These are phyloP conservation scores for Cyphomyrmex costatus DNA, from an alignment of 1,140 invertebrate species.

Conservation along the genomic window DNA sequence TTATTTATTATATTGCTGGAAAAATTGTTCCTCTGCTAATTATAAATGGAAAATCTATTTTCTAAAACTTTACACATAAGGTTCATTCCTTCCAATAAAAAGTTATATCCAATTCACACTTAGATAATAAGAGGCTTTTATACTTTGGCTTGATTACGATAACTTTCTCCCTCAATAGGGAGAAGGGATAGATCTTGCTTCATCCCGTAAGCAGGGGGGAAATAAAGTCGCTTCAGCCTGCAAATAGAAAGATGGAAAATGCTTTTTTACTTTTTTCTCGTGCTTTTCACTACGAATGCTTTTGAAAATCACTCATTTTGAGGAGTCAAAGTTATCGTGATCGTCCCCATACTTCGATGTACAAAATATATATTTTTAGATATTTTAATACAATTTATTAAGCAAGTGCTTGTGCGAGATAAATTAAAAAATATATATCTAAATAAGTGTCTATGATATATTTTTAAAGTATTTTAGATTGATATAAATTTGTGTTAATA, in stretches of 20 bases:
- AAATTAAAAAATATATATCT: not conserved
- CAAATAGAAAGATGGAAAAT: too few relatives aligned
- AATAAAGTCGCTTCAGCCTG: too few relatives aligned
- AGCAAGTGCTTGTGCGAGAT: not conserved
- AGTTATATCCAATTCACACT: slow-evolving; percentile 1
- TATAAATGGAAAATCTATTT: slow-evolving; percentile 34
- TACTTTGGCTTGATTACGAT: too few relatives aligned
- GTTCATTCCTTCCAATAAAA: slow-evolving; percentile 30
- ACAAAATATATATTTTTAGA: slow-evolving; percentile 27
- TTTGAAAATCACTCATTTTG: too few relatives aligned
- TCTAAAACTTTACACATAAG: slow-evolving; percentile 19
- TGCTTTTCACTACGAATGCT: too few relatives aligned
- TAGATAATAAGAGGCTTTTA: slow-evolving; percentile 43
- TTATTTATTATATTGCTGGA: not conserved
- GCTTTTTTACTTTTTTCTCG: too few relatives aligned
- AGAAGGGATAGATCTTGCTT: too few relatives aligned
- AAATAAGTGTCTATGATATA: slow-evolving; percentile 9
- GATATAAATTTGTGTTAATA: slow-evolving; percentile 31
- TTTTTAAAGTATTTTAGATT: slow-evolving; percentile 39
- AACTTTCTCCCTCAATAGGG: too few relatives aligned
- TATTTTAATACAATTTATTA: slow-evolving; percentile 53
- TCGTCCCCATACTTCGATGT: too few relatives aligned
- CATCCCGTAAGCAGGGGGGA: too few relatives aligned
- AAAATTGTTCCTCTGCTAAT: not conserved
- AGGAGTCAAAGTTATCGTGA: too few relatives aligned